Conservation (phyloP, 2,113 vertebrate species). For the Xenopus tropicalis region UCB_Xtro_10.0 CM004449.2:120738501-120739000, state of each 20-base stretch:
- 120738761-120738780: constrained; percentile 79
- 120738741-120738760: constrained; percentile 66
- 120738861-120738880: constrained; percentile 70
- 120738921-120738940: constrained; percentile 41
- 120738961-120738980: constrained; percentile 27
- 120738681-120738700: constrained; percentile 13
- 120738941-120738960: constrained; percentile 10
- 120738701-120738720: not conserved
- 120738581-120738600: constrained; percentile 48
- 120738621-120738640: constrained; percentile 53
- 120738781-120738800: constrained; percentile 64
- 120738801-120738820: constrained; percentile 74
- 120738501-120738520: not conserved
- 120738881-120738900: constrained; percentile 70
- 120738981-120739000: constrained; percentile 50
- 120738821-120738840: constrained; percentile 62
- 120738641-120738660: constrained; percentile 51
- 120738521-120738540: not conserved
- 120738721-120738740: constrained; percentile 31
- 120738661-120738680: constrained; percentile 42
- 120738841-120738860: constrained; percentile 65
- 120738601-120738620: constrained; percentile 53
- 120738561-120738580: constrained; percentile 51
- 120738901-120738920: constrained; percentile 48
- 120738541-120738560: not conserved